These are phyloP conservation scores for Caenorhabditis macrosperma DNA, from an alignment of 2,888 invertebrate genomes.

Conservation along the genomic window DNA sequence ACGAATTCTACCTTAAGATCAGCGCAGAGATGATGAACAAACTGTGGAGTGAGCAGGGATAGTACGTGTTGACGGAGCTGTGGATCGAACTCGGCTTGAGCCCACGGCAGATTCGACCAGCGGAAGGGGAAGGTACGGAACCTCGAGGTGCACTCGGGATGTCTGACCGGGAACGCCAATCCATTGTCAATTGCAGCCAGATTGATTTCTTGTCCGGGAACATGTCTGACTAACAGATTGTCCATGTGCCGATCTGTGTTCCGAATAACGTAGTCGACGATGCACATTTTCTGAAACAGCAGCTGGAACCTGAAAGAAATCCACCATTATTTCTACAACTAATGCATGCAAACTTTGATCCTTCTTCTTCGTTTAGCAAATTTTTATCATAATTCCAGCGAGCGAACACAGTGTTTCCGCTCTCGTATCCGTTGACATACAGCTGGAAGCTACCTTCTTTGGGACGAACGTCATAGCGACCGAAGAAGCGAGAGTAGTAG, in stretches of 20 bases:
- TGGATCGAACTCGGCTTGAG: conserved; percentile 70
- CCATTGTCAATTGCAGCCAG: conserved; percentile 99
- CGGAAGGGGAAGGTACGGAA: conserved; percentile 74
- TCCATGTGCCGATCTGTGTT: conserved; percentile 89
- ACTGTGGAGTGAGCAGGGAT: conserved; percentile 68
- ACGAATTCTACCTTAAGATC: conserved; percentile 62
- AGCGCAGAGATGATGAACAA: conserved; percentile 69
- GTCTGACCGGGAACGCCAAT: conserved; percentile 98
- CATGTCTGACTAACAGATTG: conserved; percentile 91
- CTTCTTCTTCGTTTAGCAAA: conserved; percentile 69
- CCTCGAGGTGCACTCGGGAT: conserved; percentile 86
- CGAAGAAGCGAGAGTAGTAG: conserved; percentile 86
- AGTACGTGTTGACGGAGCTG: conserved; percentile 65
- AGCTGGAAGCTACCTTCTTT: conserved; percentile 85
- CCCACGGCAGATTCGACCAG: conserved; percentile 74
- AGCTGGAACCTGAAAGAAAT: too few species aligned
- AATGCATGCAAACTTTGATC: too few species aligned
- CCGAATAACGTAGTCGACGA: conserved; percentile 77
- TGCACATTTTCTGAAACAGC: conserved; percentile 87
- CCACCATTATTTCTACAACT: too few species aligned
- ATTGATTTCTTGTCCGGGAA: conserved; percentile 83
- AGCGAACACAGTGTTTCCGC: conserved; percentile 96
- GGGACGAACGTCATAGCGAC: conserved; percentile 64
- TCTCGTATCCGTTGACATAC: conserved; percentile 96
- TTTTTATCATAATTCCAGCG: conserved; percentile 81